phyloP scores from a whole-genome alignment of 64 coral and sea anemone genomes.

The Platygyra sinensis region DNA sequence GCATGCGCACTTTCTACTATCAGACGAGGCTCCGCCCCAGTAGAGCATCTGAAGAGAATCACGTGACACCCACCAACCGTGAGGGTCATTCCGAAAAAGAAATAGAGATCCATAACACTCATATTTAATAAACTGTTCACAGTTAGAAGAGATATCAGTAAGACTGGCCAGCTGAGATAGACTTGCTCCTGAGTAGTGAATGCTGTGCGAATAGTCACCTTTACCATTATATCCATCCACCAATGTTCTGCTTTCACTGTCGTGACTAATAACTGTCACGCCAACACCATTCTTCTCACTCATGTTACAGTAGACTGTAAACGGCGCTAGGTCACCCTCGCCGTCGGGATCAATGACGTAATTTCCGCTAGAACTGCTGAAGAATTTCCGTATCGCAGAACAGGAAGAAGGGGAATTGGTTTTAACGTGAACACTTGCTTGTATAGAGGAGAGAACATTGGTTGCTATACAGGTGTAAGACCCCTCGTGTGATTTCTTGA shows the following conservation, averaged over 20 bases:
- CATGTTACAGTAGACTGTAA: neutral
- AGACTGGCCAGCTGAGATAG: slow-evolving; percentile 22
- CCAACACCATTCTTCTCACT: slow-evolving; percentile 1
- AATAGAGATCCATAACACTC: neutral
- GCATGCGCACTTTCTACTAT: slow-evolving; percentile 46
- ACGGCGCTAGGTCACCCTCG: neutral
- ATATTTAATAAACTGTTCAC: slow-evolving; percentile 53
- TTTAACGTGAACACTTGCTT: neutral
- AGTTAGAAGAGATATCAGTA: neutral
- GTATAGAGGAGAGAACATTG: neutral
- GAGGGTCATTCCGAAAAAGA: neutral
- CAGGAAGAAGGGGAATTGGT: neutral
- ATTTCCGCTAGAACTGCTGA: neutral
- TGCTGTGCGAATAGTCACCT: neutral
- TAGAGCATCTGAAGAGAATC: slow-evolving; percentile 7
- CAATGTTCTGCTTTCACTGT: slow-evolving; percentile 19
- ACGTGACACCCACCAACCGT: slow-evolving; percentile 51
- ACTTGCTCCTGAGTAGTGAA: slow-evolving; percentile 15
- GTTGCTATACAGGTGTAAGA: neutral
- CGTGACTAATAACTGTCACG: slow-evolving; percentile 31
- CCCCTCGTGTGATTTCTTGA: slow-evolving; percentile 1
- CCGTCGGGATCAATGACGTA: neutral
- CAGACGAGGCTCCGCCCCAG: slow-evolving; percentile 48
- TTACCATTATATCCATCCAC: neutral
- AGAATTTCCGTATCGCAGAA: neutral